Percentiles rank a stretch among this genome's conserved stretches.
Evolutionary conservation across 2,797 vertebrate genomes (phyloP).

Genomic region (Natrix natrix): DNA sequence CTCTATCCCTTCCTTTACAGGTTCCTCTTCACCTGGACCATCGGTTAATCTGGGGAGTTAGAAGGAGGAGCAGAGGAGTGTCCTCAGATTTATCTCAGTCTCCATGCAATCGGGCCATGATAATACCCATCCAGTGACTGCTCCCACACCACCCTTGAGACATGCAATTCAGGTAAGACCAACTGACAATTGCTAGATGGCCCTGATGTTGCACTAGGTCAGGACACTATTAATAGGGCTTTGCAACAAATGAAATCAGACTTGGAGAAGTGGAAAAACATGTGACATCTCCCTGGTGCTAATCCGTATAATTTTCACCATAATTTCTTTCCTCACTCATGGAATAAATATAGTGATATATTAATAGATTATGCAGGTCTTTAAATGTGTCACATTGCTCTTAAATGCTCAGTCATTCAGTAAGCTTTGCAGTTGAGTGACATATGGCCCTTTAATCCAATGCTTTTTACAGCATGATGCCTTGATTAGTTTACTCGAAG

Average conservation of each 20-base stretch:
- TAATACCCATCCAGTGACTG: no score
- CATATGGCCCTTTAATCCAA: background rate
- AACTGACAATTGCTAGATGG: background rate
- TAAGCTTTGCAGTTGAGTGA: background rate
- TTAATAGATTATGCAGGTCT: background rate
- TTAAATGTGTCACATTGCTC: background rate
- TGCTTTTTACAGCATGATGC: background rate
- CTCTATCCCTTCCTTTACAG: no score
- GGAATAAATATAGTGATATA: background rate
- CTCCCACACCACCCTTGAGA: no score
- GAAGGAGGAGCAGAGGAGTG: no score
- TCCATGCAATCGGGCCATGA: no score
- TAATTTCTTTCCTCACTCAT: background rate
- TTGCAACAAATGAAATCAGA: background rate
- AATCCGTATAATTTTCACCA: background rate
- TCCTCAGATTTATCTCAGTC: no score
- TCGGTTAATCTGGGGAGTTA: no score
- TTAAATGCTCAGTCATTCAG: background rate
- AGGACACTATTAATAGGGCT: background rate
- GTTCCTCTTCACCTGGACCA: no score
- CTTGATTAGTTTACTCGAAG: background rate
- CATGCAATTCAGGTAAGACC: no score
- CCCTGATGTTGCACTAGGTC: background rate
- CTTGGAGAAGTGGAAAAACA: no score
- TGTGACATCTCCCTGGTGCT: background rate